Evolutionary conservation across 2,888 invertebrate species (phyloP), one percentile per base, ranked within the genome.

Genomic region (Lasioglossum figueresi): DNA sequence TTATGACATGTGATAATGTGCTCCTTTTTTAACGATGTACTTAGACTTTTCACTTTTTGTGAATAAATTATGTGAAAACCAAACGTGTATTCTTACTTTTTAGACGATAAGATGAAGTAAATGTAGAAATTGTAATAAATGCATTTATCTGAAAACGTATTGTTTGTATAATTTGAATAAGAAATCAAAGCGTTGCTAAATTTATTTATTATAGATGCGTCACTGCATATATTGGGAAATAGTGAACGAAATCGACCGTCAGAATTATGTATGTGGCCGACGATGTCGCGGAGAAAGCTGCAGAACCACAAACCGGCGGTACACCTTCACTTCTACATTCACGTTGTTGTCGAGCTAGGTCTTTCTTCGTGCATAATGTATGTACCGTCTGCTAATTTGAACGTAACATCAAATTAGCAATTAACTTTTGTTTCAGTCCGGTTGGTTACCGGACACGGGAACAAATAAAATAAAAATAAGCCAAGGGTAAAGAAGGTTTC

Each of bases 221-320:
- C 76, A 78, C 68, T 83, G 59, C 8, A 43, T 63, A 70, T 72
- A 79, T 87, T 87, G 79, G 85, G 78, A 87, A 88, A 88, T 76
- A 71, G 31, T 79, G 78, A 86, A 79, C 74, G 73, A 79, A 89
- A 79, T 86, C 83, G 80, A 68, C 73, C 79, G 80, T 84, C 72
- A 45, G 86, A 91, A 92, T 93, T 92, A 92, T 86, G 86, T 88
- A 93, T 92, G 89, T 91, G 88, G 85, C 84, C 87, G 88, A 89
- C 86, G 91, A 91, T 87, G 87, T 80, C 81, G 88, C 84, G 91
- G 94, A 94, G 94, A 94, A 94, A 94, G 94, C 90, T 93, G 91
- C 79, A 87, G 88, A 89, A 87, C 89, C 89, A 88, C 90, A 91
- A 90, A 86, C 86, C 77, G 84, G 79, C 87, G 87, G 88, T 87